phyloP scores from a whole-genome alignment of 2,797 vertebrate genomes.

The Urocyon cinereoargenteus region DNA sequence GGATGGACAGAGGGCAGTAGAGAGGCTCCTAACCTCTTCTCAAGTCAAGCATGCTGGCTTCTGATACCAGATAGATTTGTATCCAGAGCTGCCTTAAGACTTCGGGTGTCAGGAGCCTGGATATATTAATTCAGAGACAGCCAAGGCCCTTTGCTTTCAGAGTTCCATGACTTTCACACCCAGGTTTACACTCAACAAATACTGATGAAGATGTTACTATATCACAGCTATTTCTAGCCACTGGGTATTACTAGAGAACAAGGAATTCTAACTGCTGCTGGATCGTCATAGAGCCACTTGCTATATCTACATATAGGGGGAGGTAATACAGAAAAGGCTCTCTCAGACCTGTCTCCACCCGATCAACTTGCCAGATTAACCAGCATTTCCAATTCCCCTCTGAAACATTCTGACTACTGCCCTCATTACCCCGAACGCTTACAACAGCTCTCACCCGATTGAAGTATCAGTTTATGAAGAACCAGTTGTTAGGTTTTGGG shows the following conservation, averaged over 20 bases:
- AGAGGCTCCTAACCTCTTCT: background rate
- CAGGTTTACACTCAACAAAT: background rate
- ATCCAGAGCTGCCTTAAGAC: background rate
- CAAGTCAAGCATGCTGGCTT: background rate
- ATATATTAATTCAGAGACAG: background rate
- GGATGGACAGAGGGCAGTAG: background rate
- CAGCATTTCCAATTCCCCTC: fast-evolving
- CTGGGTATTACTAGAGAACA: background rate
- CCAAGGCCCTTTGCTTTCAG: background rate
- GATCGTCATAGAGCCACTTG: background rate
- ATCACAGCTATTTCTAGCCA: background rate
- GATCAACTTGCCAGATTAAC: background rate
- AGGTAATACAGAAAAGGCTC: background rate
- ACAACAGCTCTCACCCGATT: background rate
- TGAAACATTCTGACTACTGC: background rate
- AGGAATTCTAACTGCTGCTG: background rate
- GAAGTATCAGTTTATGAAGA: background rate
- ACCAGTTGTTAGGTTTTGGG: background rate
- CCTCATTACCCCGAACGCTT: background rate
- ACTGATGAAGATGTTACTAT: background rate
- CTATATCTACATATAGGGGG: background rate
- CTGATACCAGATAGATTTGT: background rate
- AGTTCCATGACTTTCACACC: background rate
- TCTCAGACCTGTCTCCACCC: background rate
- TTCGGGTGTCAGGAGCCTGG: background rate